A percentile compares a stretch with the other conserved stretches of the same genome.
Conservation (phyloP, 2,888 invertebrate species). For the Pristionchus exspectatus region DNA sequence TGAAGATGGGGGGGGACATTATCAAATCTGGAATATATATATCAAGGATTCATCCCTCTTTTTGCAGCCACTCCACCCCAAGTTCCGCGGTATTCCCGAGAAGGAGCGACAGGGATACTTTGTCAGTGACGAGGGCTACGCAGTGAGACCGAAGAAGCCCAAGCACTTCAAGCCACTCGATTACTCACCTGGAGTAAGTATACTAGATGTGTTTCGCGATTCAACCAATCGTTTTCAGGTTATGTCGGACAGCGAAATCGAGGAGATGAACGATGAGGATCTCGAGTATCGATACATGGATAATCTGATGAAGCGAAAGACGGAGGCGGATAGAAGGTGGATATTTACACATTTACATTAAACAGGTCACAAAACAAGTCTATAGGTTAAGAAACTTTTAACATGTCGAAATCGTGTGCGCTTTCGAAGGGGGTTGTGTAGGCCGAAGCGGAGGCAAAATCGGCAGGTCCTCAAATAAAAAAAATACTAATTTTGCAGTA, state of each 20-base stretch:
- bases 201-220: background rate
- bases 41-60: background rate
- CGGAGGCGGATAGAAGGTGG: background rate
- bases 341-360: background rate
- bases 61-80: background rate
- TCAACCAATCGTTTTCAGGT: background rate
- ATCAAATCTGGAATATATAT: background rate
- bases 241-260: background rate
- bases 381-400: too few relatives aligned
- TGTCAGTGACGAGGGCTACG: background rate
- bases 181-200: background rate
- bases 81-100: background rate
- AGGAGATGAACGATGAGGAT: background rate
- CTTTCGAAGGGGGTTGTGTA: too few relatives aligned
- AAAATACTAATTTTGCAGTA: conserved; percentile 1
- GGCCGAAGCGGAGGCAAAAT: too few relatives aligned
- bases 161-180: conserved; percentile 6
- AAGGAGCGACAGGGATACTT: background rate
- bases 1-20: too few relatives aligned
- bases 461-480: background rate
- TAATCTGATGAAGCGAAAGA: conserved; percentile 8
- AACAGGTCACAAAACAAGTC: too few relatives aligned
- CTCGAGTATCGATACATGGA: background rate
- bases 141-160: conserved; percentile 33
- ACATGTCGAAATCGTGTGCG: too few relatives aligned